These are phyloP conservation scores for Botrylloides violaceus DNA, from an alignment of 23 tunicate genomes.

Conservation along the genomic window DNA sequence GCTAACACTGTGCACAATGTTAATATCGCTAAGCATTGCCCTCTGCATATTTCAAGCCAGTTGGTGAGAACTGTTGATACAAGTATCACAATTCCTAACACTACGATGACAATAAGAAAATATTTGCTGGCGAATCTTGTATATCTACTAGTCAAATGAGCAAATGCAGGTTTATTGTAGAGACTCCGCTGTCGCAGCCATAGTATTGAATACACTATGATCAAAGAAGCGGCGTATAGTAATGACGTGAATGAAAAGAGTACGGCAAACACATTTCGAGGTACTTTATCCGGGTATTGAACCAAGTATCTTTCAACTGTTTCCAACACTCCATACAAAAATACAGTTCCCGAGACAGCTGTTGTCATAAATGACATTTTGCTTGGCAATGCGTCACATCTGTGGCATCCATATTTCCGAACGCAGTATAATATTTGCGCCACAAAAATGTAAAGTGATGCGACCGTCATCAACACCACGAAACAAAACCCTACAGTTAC, in stretches of 20 bases:
- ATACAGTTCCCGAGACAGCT: neutral
- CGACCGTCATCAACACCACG: neutral
- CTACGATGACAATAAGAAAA: neutral
- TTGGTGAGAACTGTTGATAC: neutral
- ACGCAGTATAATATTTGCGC: neutral
- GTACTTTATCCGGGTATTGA: neutral
- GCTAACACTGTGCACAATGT: neutral
- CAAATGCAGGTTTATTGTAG: neutral
- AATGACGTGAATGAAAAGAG: neutral
- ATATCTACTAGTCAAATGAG: neutral
- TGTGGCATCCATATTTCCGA: neutral
- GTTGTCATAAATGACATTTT: neutral
- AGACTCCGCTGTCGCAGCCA: neutral
- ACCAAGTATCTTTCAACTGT: neutral
- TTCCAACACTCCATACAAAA: neutral
- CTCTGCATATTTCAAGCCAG: neutral
- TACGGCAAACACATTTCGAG: neutral
- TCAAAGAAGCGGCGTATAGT: neutral
- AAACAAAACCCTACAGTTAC: neutral
- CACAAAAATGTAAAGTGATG: neutral
- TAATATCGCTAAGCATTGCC: neutral
- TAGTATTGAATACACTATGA: neutral
- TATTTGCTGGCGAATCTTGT: neutral
- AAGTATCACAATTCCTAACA: neutral
- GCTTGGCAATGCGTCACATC: neutral